Conservation (phyloP, 2,888 invertebrate species). For the Lutraria lutraria region DNA sequence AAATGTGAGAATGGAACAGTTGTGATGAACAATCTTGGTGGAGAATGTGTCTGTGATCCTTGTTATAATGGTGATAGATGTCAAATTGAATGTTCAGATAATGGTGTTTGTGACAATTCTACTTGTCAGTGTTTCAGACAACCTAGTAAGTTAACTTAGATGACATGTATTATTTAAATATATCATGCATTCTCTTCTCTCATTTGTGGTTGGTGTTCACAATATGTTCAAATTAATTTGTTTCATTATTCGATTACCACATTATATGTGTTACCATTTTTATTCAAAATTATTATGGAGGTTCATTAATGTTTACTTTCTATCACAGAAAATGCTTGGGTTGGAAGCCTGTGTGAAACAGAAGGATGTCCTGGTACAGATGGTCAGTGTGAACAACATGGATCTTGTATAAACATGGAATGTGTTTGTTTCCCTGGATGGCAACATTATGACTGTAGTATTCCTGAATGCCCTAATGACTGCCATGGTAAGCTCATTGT, state of each 20-base stretch:
- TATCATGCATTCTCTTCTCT: background rate
- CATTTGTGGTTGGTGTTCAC: too few relatives aligned
- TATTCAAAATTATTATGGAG: too few relatives aligned
- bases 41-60: constrained; percentile 73
- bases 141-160: constrained; percentile 43
- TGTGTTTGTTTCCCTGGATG: constrained; percentile 78
- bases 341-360: constrained; percentile 74
- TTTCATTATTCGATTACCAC: too few relatives aligned
- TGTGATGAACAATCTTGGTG: constrained; percentile 52
- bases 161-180: background rate
- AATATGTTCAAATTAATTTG: too few relatives aligned
- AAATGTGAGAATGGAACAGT: constrained; percentile 73
- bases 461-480: constrained; percentile 73
- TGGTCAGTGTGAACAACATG: constrained; percentile 58
- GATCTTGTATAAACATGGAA: constrained; percentile 71
- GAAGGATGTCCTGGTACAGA: constrained; percentile 71
- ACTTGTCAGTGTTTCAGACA: constrained; percentile 36
- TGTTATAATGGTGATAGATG: constrained; percentile 78
- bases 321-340: constrained; percentile 72
- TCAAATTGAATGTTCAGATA: constrained; percentile 76
- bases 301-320: background rate
- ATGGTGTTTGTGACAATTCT: constrained; percentile 63
- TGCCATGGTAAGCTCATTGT: constrained; percentile 25
- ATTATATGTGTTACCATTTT: too few relatives aligned
- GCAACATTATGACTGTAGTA: constrained; percentile 72